Conservation (phyloP, 2,888 invertebrate genomes). For the Gari tellinella region DNA sequence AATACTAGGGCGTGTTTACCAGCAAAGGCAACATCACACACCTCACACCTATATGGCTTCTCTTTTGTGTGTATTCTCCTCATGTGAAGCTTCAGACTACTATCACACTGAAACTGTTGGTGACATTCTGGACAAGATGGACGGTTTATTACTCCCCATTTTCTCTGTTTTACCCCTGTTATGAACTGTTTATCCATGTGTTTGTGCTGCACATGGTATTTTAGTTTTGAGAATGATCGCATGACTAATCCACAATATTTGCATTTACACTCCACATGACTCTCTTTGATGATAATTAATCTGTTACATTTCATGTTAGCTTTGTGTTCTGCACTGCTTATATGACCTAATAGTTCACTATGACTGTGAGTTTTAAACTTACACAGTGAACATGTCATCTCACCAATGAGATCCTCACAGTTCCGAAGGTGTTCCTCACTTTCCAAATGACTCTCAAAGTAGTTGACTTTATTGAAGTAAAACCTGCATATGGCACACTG, state of each 20-base stretch:
- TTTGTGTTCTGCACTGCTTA: slow-evolving; percentile 67
- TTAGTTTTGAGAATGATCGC: slow-evolving; percentile 73
- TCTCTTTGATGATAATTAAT: slow-evolving; percentile 78
- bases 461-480: slow-evolving; percentile 90
- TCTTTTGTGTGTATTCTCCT: slow-evolving; percentile 18
- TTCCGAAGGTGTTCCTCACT: slow-evolving; percentile 68
- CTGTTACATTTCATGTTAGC: slow-evolving; percentile 56
- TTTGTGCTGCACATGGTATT: slow-evolving; percentile 69
- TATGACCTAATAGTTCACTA: slow-evolving; percentile 74
- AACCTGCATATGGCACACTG: slow-evolving; percentile 94
- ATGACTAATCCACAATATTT: slow-evolving; percentile 75
- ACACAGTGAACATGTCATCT: slow-evolving; percentile 80
- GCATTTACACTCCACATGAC: slow-evolving; percentile 74
- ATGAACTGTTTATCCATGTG: slow-evolving; percentile 66
- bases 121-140: slow-evolving; percentile 67
- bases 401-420: slow-evolving; percentile 72
- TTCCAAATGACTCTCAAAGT: slow-evolving; percentile 86
- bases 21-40: slow-evolving; percentile 31
- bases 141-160: slow-evolving; percentile 49
- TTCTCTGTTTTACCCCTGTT: slow-evolving; percentile 46
- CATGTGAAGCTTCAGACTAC: slow-evolving; percentile 52
- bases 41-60: slow-evolving; percentile 36
- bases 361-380: slow-evolving; percentile 67
- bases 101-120: slow-evolving; percentile 49
- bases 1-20: slow-evolving; percentile 24